A percentile compares a stretch with the other conserved stretches of the same genome.
Evolutionary conservation across 2,888 invertebrate genomes (phyloP).

Genomic region (Choristoneura rosaceana): DNA sequence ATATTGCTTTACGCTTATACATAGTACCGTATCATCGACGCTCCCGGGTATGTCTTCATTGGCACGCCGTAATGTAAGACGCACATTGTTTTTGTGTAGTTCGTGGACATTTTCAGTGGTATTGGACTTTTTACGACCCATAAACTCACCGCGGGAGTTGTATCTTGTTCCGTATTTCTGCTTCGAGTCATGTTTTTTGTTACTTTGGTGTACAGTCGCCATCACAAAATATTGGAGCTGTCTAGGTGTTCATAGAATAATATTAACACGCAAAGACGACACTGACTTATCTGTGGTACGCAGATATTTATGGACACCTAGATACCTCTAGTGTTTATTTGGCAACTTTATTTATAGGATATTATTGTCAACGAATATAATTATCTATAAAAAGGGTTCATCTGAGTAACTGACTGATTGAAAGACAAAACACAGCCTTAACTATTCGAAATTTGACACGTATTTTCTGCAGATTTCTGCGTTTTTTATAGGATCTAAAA

Average conservation of each 20-base stretch:
- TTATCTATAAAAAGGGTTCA: too few relatives aligned
- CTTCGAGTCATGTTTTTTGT: slow-evolving; percentile 18
- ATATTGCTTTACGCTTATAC: neutral
- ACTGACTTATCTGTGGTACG: too few relatives aligned
- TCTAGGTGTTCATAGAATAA: neutral
- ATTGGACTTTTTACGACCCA: slow-evolving; percentile 23
- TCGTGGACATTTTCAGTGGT: slow-evolving; percentile 1
- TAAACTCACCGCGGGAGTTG: slow-evolving; percentile 30
- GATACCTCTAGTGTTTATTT: too few relatives aligned
- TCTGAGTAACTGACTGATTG: too few relatives aligned
- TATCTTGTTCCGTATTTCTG: slow-evolving; percentile 30
- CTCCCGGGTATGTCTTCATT: neutral
- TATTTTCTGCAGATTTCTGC: too few relatives aligned
- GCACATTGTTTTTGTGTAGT: neutral
- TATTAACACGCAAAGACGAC: too few relatives aligned
- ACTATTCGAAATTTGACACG: too few relatives aligned
- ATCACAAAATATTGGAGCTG: neutral
- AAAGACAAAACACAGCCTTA: too few relatives aligned
- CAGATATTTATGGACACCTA: too few relatives aligned
- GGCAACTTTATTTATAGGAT: too few relatives aligned
- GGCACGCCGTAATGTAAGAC: neutral
- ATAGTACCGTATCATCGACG: neutral
- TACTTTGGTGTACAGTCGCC: neutral
- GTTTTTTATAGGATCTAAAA: too few relatives aligned
- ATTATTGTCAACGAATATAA: too few relatives aligned